phyloP scores from a whole-genome alignment of 2,797 vertebrate species.

The Betta splendens region DNA sequence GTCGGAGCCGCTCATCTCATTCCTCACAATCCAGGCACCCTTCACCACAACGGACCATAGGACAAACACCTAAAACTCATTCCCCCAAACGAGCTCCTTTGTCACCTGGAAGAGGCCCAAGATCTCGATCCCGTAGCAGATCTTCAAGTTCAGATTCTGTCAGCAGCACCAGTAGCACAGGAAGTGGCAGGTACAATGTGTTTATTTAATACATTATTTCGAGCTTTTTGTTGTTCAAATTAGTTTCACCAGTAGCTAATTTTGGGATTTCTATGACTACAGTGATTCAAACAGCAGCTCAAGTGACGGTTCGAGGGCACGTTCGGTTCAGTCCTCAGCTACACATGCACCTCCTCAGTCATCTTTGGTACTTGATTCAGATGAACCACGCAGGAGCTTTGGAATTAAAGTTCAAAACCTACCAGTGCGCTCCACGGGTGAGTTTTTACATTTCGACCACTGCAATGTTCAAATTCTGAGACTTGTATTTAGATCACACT shows the following conservation, averaged over 20 bases:
- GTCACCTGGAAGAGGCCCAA: slow-evolving; percentile 80
- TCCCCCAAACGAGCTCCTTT: slow-evolving; percentile 88
- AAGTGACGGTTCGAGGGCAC: slow-evolving; percentile 93
- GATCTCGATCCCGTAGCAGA: slow-evolving; percentile 90
- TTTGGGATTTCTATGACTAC: slow-evolving; percentile 47
- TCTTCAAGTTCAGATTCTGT: slow-evolving; percentile 97
- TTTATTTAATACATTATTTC: slow-evolving; percentile 2
- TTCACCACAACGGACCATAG: slow-evolving; percentile 92
- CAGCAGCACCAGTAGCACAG: slow-evolving; percentile 98
- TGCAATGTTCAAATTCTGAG: not conserved
- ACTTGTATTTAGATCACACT: not conserved
- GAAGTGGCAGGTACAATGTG: slow-evolving; percentile 96
- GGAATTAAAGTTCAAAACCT: slow-evolving; percentile 99
- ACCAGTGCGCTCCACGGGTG: slow-evolving; percentile 97
- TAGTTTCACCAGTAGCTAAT: not conserved
- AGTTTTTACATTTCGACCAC: slow-evolving; percentile 26
- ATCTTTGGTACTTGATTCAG: slow-evolving; percentile 89
- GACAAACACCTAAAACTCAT: slow-evolving; percentile 90
- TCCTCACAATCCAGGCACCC: slow-evolving; percentile 98
- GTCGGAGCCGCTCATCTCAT: slow-evolving; percentile 95
- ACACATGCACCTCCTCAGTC: slow-evolving; percentile 90
- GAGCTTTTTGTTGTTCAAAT: not conserved
- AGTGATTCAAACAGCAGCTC: slow-evolving; percentile 99
- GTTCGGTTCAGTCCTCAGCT: slow-evolving; percentile 94
- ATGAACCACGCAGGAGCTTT: slow-evolving; percentile 97